Conservation (phyloP, 1,140 invertebrate genomes). For the Pogonus chalceus region DNA sequence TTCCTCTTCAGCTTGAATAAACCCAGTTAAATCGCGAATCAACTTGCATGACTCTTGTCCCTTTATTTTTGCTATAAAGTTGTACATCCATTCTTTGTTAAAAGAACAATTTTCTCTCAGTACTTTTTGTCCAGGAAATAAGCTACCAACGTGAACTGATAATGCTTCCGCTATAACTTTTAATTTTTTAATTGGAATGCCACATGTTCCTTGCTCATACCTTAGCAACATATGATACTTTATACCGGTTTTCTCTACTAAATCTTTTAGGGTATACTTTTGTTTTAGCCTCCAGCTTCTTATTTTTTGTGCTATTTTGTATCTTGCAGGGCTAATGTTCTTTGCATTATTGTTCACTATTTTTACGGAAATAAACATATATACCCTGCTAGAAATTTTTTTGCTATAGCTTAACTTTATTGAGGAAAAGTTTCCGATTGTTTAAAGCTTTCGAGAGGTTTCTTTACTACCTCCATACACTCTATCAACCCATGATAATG, state of each 20-base stretch:
- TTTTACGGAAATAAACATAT: no score
- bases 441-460: no score
- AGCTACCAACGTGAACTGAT: slow-evolving; percentile 21
- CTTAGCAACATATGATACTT: slow-evolving; percentile 16
- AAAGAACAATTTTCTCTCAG: slow-evolving; percentile 11
- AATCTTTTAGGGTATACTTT: slow-evolving; percentile 19
- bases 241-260: slow-evolving; percentile 18
- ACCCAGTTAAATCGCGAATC: no score
- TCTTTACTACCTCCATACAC: no score
- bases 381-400: no score
- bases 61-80: no score
- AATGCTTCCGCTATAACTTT: slow-evolving; percentile 19
- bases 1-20: no score
- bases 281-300: slow-evolving; percentile 15
- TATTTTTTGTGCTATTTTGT: slow-evolving; percentile 16
- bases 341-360: slow-evolving; percentile 13
- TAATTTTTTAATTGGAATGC: slow-evolving; percentile 14
- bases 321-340: slow-evolving; percentile 10
- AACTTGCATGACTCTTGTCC: no score
- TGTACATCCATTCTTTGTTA: no score
- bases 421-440: no score
- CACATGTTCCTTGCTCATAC: slow-evolving; percentile 18
- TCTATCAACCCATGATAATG: no score
- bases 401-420: no score
- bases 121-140: slow-evolving; percentile 15